Conservation (phyloP, 2,888 invertebrate species). For the Schizotus pectinicornis region DNA sequence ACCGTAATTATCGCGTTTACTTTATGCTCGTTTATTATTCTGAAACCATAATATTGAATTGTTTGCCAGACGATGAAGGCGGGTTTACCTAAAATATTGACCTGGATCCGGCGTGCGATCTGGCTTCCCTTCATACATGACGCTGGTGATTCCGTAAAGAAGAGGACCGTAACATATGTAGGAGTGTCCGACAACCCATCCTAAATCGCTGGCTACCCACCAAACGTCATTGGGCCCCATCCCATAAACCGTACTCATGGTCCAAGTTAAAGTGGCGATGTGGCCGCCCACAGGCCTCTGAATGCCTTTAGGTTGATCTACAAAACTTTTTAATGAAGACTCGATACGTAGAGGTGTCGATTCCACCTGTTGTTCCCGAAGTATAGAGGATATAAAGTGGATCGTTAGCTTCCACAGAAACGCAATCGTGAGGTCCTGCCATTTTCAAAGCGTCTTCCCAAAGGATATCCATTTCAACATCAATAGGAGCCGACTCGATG, state of each 20-base stretch:
- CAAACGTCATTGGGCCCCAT: constrained; percentile 79
- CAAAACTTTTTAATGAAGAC: constrained; percentile 8
- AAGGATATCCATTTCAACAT: constrained; percentile 71
- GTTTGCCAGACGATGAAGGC: neutral
- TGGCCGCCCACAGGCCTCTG: constrained; percentile 89
- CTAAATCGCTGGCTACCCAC: constrained; percentile 91
- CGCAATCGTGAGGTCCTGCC: constrained; percentile 76
- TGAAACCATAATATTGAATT: constrained; percentile 49
- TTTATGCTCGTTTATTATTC: constrained; percentile 86
- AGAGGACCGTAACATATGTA: constrained; percentile 94
- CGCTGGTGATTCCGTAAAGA: constrained; percentile 78
- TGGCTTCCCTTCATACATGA: constrained; percentile 93
- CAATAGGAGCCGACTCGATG: constrained; percentile 68
- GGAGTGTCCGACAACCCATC: constrained; percentile 95
- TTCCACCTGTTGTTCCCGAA: constrained; percentile 80
- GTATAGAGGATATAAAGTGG: constrained; percentile 93
- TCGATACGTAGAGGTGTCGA: neutral
- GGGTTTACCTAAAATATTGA: constrained; percentile 81
- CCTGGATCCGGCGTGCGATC: constrained; percentile 93
- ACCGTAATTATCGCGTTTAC: constrained; percentile 88
- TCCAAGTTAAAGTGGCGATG: constrained; percentile 84
- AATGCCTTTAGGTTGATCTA: constrained; percentile 77
- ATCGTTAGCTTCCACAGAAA: constrained; percentile 86
- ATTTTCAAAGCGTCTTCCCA: constrained; percentile 77
- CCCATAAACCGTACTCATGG: constrained; percentile 83